Conservation (phyloP, 2,888 invertebrate species). For the Latrodectus hesperus region DNA sequence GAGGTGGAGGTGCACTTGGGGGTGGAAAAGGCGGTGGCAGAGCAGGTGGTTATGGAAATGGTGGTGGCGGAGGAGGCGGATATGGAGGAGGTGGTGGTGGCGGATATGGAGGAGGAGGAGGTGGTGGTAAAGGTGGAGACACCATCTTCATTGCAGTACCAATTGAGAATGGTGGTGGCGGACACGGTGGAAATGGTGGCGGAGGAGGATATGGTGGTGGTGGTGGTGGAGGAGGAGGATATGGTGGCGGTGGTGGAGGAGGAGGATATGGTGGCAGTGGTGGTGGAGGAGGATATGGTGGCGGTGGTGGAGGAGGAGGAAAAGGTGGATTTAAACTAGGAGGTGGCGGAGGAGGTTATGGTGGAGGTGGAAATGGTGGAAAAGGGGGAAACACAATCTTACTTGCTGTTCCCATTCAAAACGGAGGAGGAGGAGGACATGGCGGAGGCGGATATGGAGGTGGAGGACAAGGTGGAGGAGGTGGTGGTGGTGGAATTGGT, state of each 20-base stretch:
- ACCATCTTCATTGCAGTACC: slow-evolving; percentile 26
- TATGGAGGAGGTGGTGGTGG: slow-evolving; percentile 4
- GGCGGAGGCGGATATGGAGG: neutral
- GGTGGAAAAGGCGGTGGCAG: neutral
- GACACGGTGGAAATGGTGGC: slow-evolving; percentile 9
- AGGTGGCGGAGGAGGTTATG: neutral
- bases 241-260: slow-evolving; percentile 7
- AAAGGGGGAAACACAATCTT: neutral
- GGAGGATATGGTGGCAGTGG: neutral
- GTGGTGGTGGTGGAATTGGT: neutral
- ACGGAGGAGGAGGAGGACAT: neutral
- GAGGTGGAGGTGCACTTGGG: neutral
- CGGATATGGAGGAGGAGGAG: neutral
- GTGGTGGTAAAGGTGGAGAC: neutral
- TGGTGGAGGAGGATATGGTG: neutral
- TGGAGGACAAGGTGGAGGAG: neutral
- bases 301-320: slow-evolving; percentile 9
- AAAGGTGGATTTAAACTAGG: neutral
- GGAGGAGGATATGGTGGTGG: slow-evolving; percentile 7
- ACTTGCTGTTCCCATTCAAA: neutral
- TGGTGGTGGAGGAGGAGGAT: neutral
- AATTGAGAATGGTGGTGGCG: slow-evolving; percentile 2
- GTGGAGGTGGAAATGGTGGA: no score
- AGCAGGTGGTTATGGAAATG: neutral
- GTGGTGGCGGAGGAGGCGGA: neutral